These are phyloP conservation scores for Actinia tenebrosa DNA, from an alignment of 64 coral and sea anemone species.

Conservation along the genomic window DNA sequence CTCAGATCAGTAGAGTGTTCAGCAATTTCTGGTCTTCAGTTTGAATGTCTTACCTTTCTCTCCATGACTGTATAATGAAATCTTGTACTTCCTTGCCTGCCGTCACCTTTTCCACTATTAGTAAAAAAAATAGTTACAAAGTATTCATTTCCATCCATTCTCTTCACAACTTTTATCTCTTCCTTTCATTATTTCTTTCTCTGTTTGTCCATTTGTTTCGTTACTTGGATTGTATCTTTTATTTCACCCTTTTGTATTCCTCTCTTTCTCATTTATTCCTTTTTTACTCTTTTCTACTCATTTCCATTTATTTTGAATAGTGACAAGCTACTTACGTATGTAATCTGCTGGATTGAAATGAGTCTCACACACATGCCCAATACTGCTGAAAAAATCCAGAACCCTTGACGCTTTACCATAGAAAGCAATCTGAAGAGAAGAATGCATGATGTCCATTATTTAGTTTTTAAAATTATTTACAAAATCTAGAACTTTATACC, in stretches of 20 bases:
- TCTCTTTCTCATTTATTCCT: not conserved
- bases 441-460: not conserved
- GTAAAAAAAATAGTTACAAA: too few relatives aligned
- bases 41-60: conserved; percentile 49
- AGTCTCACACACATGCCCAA: conserved; percentile 50
- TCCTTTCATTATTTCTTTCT: not conserved
- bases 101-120: conserved; percentile 80
- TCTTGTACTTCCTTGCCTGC: conserved; percentile 47
- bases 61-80: conserved; percentile 48
- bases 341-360: conserved; percentile 90
- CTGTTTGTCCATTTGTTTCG: too few relatives aligned
- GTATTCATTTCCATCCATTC: too few relatives aligned
- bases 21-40: too few relatives aligned
- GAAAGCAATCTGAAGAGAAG: conserved; percentile 51
- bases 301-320: not conserved
- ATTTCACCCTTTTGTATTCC: too few relatives aligned
- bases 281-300: too few relatives aligned
- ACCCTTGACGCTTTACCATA: conserved; percentile 64
- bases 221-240: too few relatives aligned
- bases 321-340: conserved; percentile 58
- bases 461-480: too few relatives aligned
- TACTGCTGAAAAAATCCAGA: conserved; percentile 59
- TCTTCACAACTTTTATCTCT: too few relatives aligned
- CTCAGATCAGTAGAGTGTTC: too few relatives aligned
- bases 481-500: too few relatives aligned